Evolutionary conservation across 2,797 vertebrate species (phyloP).

Genomic region (Gallinago nigripennis): DNA sequence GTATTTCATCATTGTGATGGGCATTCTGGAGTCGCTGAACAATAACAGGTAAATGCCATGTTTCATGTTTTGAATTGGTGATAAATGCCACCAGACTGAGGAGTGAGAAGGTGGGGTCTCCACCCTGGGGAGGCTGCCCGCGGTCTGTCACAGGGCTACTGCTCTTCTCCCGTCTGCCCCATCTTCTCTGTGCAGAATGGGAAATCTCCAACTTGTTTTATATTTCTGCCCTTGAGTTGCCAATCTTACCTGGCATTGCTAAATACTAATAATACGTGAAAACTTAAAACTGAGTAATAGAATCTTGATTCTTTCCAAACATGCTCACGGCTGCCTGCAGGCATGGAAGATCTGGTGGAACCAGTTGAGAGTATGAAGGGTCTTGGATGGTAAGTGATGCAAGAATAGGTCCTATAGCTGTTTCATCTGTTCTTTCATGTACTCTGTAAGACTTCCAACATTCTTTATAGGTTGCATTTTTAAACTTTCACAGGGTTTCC

Average conservation of each 20-base stretch:
- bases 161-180: neutral
- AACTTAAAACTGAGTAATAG: neutral
- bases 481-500: neutral
- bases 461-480: neutral
- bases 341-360: neutral
- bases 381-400: neutral
- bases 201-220: neutral
- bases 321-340: neutral
- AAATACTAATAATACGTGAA: neutral
- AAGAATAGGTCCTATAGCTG: neutral
- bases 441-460: neutral
- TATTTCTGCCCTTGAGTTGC: neutral
- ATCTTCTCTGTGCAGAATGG: neutral
- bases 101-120: neutral
- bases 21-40: neutral
- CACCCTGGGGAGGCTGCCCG: rapidly evolving
- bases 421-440: neutral
- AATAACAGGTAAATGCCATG: neutral
- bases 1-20: neutral
- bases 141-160: neutral
- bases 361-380: neutral
- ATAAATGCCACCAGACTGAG: neutral
- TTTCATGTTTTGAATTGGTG: neutral
- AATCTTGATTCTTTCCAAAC: neutral
- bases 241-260: neutral